These are phyloP conservation scores for Tyrannus savana DNA, from an alignment of 2,113 vertebrate species.

Conservation along the genomic window DNA sequence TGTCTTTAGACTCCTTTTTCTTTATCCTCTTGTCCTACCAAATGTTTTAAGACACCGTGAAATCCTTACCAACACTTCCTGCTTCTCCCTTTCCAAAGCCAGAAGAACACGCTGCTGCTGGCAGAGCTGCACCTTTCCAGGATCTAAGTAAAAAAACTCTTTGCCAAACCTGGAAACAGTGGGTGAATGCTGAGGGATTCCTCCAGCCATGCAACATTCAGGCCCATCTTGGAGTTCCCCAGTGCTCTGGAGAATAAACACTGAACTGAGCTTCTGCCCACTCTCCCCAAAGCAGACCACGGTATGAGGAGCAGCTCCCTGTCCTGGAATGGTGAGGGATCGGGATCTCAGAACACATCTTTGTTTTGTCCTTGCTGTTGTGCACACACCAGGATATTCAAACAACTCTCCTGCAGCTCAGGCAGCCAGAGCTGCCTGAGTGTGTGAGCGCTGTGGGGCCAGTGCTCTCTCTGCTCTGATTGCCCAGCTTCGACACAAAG, in stretches of 20 bases:
- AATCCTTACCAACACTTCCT: background rate
- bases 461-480: background rate
- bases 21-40: background rate
- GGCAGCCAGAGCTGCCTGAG: background rate
- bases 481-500: background rate
- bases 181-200: background rate
- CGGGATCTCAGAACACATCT: background rate
- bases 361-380: background rate
- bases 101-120: background rate
- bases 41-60: background rate
- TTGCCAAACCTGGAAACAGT: background rate
- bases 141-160: background rate
- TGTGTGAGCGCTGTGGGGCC: fast-evolving
- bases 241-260: background rate
- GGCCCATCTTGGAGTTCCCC: fast-evolving
- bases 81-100: background rate
- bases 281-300: background rate
- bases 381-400: background rate
- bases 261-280: background rate
- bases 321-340: background rate
- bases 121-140: background rate
- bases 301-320: background rate
- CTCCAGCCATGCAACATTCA: background rate
- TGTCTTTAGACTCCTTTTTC: background rate
- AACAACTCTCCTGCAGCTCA: background rate